These are phyloP conservation scores for Armadillidium nasatum DNA, from an alignment of 1,140 invertebrate species.

Conservation along the genomic window DNA sequence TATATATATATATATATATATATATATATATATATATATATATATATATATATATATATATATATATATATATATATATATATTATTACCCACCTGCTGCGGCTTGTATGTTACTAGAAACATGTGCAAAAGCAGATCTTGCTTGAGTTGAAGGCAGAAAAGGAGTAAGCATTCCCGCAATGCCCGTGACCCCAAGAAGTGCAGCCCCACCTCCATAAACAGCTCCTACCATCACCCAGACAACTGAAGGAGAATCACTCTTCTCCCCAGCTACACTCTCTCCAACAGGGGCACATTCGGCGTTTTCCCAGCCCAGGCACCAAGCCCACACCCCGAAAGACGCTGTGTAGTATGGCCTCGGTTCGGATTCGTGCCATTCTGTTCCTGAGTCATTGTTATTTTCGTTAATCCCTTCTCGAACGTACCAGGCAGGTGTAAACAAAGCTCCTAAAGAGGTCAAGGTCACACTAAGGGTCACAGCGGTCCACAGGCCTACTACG, in stretches of 20 bases:
- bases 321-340: constrained; percentile 38
- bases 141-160: constrained; percentile 34
- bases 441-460: constrained; percentile 33
- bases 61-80: not conserved
- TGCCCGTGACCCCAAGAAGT: constrained; percentile 31
- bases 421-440: constrained; percentile 37
- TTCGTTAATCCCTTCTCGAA: constrained; percentile 14
- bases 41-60: not conserved
- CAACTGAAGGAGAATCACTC: constrained; percentile 27
- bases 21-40: too few relatives aligned
- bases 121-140: constrained; percentile 34
- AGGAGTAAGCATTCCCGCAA: constrained; percentile 31
- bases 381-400: too few relatives aligned
- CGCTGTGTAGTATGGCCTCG: constrained; percentile 23
- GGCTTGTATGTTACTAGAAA: constrained; percentile 36
- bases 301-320: constrained; percentile 29
- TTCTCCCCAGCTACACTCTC: constrained; percentile 21
- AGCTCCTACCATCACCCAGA: constrained; percentile 39
- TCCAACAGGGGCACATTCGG: constrained; percentile 30
- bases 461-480: constrained; percentile 34
- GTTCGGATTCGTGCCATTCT: too few relatives aligned
- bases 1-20: too few relatives aligned
- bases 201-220: constrained; percentile 34
- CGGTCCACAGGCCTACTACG: constrained; percentile 35
- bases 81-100: not conserved